Base-by-base conservation (phyloP, 2,888 invertebrate genomes). In the Cyclophora albipunctata region DNA sequence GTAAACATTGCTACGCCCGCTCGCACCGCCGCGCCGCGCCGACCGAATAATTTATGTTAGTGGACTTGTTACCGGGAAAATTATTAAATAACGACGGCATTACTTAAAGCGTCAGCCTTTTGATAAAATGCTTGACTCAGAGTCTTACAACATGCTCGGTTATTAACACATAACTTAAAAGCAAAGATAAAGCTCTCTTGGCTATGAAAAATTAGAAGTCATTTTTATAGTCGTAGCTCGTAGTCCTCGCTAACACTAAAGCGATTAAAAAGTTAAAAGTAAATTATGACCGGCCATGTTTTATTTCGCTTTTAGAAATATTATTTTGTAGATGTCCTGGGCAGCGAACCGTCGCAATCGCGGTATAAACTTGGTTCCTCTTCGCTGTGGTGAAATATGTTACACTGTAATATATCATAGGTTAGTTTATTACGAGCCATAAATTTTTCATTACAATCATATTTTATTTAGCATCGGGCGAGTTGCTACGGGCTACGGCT, bases 311-410 rank as follows among this genome's bases (percentile, higher is more conserved):
- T 54, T 55, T 55, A 55, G 55, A 55, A 59, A 67, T 64, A 66
- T 58, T 67, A 67, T 68, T 69, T 66, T 55, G 66, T 66, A 62
- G 62, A 68, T 61, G 64, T 58, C 56, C 54, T 59, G 62, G 58
- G 64, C 70, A 67, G 59, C 64, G 57, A 60, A 56, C 58, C 69
- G 64, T 65, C 54, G 66, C 66, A 66, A 61, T 67, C 63, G 62
- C 58, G 58, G 59, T 60, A 60, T 57, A 62, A 66, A 67, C 64
- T 69, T 64, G 58, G 55, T 62, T 62, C 59, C 56, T 46, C 57
- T 53, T 5, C 45, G 48, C 45, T 47, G 52, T 55, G 46, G 50
- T 60, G 62, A 69, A 62, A 63, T 69, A 67, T 70, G 57, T 47
- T 55, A 45, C 46, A 34, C 46, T 49, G 53, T 57, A 58, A 68